Evolutionary conservation across 2,113 vertebrate genomes (phyloP).

Genomic region (Trachemys scripta): DNA sequence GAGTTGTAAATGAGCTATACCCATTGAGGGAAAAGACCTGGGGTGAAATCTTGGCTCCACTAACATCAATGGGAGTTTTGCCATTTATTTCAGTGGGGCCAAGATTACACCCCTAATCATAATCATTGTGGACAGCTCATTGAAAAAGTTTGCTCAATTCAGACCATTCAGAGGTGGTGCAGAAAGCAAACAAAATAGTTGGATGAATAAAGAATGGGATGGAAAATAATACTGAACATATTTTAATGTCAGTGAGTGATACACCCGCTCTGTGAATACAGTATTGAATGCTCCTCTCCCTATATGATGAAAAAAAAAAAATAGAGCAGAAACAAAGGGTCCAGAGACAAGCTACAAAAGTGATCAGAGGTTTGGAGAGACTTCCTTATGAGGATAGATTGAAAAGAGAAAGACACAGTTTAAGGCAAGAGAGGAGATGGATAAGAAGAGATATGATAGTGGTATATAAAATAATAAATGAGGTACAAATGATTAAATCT

Average conservation of each 20-base stretch:
- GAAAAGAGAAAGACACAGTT: neutral
- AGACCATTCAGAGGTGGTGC: conserved; percentile 31
- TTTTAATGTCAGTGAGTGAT: conserved; percentile 43
- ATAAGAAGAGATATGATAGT: neutral
- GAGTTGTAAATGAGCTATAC: conserved; percentile 24
- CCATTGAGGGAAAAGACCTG: conserved; percentile 1
- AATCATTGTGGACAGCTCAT: conserved; percentile 62
- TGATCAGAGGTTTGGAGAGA: neutral
- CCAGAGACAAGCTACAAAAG: neutral
- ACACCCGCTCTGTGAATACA: neutral
- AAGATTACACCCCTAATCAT: conserved; percentile 41
- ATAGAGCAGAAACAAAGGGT: neutral
- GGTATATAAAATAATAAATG: neutral
- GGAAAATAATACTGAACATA: conserved; percentile 57
- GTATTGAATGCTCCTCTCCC: neutral
- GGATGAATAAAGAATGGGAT: conserved; percentile 53
- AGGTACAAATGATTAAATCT: neutral
- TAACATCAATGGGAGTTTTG: conserved; percentile 41
- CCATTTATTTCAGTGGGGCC: conserved; percentile 32
- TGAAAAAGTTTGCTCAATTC: conserved; percentile 48
- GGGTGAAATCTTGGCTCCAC: neutral
- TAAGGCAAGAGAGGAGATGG: neutral
- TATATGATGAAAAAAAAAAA: neutral
- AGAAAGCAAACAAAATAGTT: conserved; percentile 54
- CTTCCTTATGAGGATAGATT: neutral